These are phyloP conservation scores for Lutra lutra DNA, from an alignment of 2,797 vertebrate genomes.

Conservation along the genomic window DNA sequence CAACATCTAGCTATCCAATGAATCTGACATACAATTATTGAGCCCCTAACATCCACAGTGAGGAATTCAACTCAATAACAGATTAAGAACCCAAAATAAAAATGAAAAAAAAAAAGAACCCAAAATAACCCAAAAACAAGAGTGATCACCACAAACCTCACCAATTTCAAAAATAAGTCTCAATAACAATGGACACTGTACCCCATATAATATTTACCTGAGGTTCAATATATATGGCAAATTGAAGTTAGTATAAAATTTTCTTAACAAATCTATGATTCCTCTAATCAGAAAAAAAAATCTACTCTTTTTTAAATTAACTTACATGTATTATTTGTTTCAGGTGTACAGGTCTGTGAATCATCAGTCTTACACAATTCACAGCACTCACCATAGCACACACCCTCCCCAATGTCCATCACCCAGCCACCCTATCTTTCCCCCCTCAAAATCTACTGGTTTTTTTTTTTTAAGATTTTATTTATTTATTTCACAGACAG, in stretches of 20 bases:
- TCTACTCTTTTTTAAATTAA: neutral
- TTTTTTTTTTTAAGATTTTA: neutral
- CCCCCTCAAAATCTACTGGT: neutral
- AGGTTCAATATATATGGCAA: neutral
- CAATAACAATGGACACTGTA: neutral
- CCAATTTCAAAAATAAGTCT: neutral
- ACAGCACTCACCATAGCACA: no score
- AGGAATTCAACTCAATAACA: neutral
- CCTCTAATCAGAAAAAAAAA: neutral
- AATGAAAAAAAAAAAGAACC: no score
- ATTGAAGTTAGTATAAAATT: neutral
- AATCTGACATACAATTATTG: neutral
- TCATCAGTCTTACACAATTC: no score
- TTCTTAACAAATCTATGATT: neutral
- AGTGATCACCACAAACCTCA: neutral
- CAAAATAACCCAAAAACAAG: neutral
- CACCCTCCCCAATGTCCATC: no score
- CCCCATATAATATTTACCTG: neutral
- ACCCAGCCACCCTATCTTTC: no score
- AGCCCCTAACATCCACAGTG: neutral
- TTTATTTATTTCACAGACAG: no score
- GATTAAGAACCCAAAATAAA: conserved; percentile 42
- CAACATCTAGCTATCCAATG: neutral
- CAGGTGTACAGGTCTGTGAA: no score
- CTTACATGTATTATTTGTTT: no score